A percentile compares a stretch with the other conserved stretches of the same genome.
phyloP scores from a whole-genome alignment of 2,113 vertebrate genomes.

The Myrmophylax atrothorax region DNA sequence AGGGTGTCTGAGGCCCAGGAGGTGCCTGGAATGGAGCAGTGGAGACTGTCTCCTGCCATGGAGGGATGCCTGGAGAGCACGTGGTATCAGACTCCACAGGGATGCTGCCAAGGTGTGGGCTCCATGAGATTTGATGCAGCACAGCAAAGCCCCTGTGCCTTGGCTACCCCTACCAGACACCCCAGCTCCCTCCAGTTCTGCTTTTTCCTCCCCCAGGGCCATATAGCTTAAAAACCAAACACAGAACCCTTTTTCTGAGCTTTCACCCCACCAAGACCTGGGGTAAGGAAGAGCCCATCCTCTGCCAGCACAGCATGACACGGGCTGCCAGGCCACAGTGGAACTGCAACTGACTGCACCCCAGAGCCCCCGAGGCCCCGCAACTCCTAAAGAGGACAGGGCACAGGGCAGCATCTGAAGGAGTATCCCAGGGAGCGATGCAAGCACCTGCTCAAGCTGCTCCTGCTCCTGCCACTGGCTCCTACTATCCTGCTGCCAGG shows the following conservation, averaged over 20 bases:
- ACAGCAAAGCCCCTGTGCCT: background rate
- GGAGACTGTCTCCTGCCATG: background rate
- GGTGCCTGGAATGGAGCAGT: rapidly evolving
- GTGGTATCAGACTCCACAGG: rapidly evolving
- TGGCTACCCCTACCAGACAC: background rate
- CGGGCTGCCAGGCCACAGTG: background rate
- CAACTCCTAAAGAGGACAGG: background rate
- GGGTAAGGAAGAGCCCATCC: background rate
- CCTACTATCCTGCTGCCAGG: background rate
- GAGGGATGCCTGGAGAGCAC: background rate
- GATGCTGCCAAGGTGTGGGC: background rate
- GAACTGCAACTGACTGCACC: background rate
- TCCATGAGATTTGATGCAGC: background rate
- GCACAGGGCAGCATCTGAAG: background rate
- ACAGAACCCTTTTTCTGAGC: background rate
- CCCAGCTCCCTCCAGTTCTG: rapidly evolving
- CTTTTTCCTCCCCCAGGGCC: background rate
- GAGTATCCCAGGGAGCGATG: rapidly evolving
- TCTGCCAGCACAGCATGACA: background rate
- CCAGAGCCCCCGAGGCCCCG: background rate
- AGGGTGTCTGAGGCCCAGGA: rapidly evolving
- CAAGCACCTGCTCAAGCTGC: rapidly evolving
- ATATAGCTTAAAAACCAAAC: background rate
- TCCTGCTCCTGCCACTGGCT: background rate
- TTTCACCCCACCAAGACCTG: background rate